A percentile compares a stretch with the other conserved stretches of the same genome.
phyloP scores from a whole-genome alignment of 1,140 invertebrate species.

The Anthonomus grandis region DNA sequence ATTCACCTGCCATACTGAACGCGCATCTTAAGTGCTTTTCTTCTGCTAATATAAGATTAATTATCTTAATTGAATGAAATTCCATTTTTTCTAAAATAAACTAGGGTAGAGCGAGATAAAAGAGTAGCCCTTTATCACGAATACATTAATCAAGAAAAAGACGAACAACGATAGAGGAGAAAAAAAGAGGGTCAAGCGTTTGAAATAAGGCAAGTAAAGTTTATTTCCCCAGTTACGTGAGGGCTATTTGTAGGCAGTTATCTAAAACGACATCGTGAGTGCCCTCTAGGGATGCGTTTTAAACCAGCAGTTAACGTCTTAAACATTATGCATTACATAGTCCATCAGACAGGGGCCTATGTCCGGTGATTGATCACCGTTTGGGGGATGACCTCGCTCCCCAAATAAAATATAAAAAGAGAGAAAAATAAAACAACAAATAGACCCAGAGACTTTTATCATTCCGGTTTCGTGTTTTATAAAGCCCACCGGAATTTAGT shows the following conservation, averaged over 20 bases:
- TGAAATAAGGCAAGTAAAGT: slow-evolving; percentile 27
- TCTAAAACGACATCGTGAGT: slow-evolving; percentile 40
- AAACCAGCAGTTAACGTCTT: slow-evolving; percentile 50
- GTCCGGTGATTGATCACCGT: slow-evolving; percentile 48
- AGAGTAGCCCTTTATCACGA: slow-evolving; percentile 14
- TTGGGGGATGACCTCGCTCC: slow-evolving; percentile 34
- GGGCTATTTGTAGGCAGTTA: slow-evolving; percentile 35
- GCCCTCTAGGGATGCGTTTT: slow-evolving; percentile 44
- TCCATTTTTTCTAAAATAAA: no score
- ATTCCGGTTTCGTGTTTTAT: slow-evolving; percentile 40
- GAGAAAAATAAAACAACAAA: no score
- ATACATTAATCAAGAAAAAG: slow-evolving; percentile 21
- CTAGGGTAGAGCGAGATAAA: no score
- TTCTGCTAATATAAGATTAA: slow-evolving; percentile 15
- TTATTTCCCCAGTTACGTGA: slow-evolving; percentile 25
- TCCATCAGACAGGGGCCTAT: slow-evolving; percentile 41
- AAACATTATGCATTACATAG: slow-evolving; percentile 48
- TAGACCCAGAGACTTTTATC: slow-evolving; percentile 37
- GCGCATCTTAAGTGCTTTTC: slow-evolving; percentile 14
- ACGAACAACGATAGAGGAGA: no score
- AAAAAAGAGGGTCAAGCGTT: slow-evolving; percentile 24
- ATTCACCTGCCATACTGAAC: slow-evolving; percentile 25
- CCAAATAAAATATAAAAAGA: slow-evolving; percentile 46
- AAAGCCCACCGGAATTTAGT: slow-evolving; percentile 30
- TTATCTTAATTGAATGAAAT: slow-evolving; percentile 12